These are phyloP conservation scores for Stylophora pistillata DNA, from an alignment of 64 coral and sea anemone genomes.

Conservation along the genomic window DNA sequence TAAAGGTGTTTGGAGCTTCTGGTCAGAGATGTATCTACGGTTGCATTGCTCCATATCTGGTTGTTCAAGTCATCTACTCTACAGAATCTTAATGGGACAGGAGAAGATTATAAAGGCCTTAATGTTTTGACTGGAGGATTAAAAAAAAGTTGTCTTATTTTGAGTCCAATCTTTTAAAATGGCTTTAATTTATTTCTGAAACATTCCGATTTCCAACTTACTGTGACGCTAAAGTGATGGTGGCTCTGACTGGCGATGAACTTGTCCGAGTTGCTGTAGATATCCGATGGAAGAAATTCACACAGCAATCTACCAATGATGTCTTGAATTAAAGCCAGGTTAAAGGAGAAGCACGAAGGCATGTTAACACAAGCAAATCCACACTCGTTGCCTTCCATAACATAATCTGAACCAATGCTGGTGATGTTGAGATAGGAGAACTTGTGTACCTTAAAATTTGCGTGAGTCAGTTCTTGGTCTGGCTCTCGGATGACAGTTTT, in stretches of 20 bases:
- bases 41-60: too few relatives aligned
- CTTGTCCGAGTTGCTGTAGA: background rate
- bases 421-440: background rate
- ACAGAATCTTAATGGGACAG: too few relatives aligned
- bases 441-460: background rate
- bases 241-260: background rate
- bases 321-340: background rate
- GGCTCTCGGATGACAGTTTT: background rate
- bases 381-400: background rate
- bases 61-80: too few relatives aligned
- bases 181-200: too few relatives aligned
- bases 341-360: background rate
- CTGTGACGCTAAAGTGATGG: background rate
- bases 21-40: too few relatives aligned
- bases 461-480: background rate
- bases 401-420: background rate
- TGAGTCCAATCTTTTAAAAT: too few relatives aligned
- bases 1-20: too few relatives aligned
- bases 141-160: too few relatives aligned
- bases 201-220: background rate
- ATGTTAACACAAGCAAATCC: background rate
- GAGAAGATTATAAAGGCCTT: too few relatives aligned
- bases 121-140: too few relatives aligned
- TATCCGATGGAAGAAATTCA: background rate
- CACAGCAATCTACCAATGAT: background rate